Evolutionary conservation across 2,888 invertebrate species (phyloP), one percentile per base, ranked within the genome.

Genomic region (Sceliomorpha sp.): DNA sequence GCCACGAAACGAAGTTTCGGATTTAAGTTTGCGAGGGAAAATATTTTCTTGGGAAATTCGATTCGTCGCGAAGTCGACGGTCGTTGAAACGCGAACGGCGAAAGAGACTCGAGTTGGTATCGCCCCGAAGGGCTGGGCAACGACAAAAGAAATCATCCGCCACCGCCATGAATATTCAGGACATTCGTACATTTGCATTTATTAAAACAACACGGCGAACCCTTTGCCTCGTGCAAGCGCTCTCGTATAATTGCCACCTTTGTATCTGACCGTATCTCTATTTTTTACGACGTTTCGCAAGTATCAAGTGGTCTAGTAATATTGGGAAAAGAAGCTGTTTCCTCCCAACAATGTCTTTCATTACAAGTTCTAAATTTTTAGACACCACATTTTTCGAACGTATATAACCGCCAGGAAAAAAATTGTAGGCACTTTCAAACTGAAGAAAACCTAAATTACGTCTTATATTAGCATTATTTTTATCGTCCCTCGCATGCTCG

Each of bases 101-200:
- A 59, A 56, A 34, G 29, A 26, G 27, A 55, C 47, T 56, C 26
- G 51, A 44, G 39, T 51, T 34, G 58, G 59, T 51, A 53, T 50
- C 31, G 32, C 59, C 55, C 51, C 24, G 50, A 53, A 70, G 45
- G 67, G 64, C 59, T 51, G 50, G 20, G 50, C 64, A 72, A 77
- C 80, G 83, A 83, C 80, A 83, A 81, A 82, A 82, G 82, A 80
- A 82, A 79, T 80, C 77, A 78, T 78, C 76, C 74, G 70, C 73
- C 74, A 75, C 50, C 55, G 67, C 53, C 74, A 83, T 84, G 84
- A 84, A 83, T 84, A 84, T 84, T 83, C 84, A 83, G 70, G 59
- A 39, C 60, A 68, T 69, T 51, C 59, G 62, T 40, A 42, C 63
- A 77, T 83, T 83, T 83, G 83, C 84, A 83, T 84, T 84, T 81